Evolutionary conservation across 2,888 invertebrate genomes (phyloP).

Genomic region (Tridacna gigas): DNA sequence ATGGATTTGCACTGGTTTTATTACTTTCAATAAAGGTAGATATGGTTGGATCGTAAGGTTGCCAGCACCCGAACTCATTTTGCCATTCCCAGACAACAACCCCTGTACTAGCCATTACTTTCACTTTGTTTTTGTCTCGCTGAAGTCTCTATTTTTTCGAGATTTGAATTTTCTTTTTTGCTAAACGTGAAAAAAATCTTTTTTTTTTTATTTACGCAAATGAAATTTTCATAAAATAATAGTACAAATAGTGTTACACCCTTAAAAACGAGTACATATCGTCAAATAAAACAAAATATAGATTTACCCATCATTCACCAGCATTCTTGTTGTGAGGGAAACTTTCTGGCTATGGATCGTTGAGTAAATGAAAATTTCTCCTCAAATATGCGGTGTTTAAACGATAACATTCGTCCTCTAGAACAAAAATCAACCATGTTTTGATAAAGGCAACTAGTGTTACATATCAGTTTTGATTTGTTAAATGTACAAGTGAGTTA

Average conservation of each 20-base stretch:
- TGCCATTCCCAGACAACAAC: slow-evolving; percentile 82
- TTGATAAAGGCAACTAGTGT: too few relatives aligned
- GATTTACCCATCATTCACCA: slow-evolving; percentile 64
- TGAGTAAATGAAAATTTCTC: neutral
- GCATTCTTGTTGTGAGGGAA: slow-evolving; percentile 76
- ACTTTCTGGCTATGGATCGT: slow-evolving; percentile 44
- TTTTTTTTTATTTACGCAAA: neutral
- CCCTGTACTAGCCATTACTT: slow-evolving; percentile 65
- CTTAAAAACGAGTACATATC: neutral
- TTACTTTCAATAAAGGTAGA: slow-evolving; percentile 75
- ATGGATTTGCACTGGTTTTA: slow-evolving; percentile 45
- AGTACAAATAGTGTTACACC: neutral
- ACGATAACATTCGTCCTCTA: too few relatives aligned
- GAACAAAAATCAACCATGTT: too few relatives aligned
- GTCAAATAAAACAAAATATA: slow-evolving; percentile 12
- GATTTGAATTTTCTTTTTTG: slow-evolving; percentile 4
- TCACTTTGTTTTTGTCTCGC: slow-evolving; percentile 53
- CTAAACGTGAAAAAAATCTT: too few relatives aligned
- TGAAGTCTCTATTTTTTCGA: slow-evolving; percentile 4
- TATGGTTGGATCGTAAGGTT: slow-evolving; percentile 77
- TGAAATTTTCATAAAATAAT: too few relatives aligned
- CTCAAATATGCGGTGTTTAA: too few relatives aligned
- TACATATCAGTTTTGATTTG: neutral
- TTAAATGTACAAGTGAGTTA: neutral
- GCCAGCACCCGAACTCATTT: slow-evolving; percentile 77